phyloP scores from a whole-genome alignment of 2,888 invertebrate species.

The Ceriagrion tenellum region DNA sequence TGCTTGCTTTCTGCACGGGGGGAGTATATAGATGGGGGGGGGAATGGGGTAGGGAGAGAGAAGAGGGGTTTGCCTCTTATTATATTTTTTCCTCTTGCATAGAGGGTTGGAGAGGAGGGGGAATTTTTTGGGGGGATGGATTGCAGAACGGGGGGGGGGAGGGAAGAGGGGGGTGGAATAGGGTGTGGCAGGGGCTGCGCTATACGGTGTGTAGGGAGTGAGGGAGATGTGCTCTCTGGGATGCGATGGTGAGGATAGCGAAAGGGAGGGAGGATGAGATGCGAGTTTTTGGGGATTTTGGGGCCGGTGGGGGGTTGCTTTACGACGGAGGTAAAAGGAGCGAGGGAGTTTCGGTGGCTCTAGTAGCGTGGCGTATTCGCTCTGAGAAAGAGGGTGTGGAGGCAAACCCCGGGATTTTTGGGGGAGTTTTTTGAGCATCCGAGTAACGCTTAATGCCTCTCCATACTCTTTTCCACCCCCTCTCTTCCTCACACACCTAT shows the following conservation, averaged over 20 bases:
- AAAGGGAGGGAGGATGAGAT: background rate
- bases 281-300: background rate
- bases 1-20: background rate
- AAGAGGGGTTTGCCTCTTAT: background rate
- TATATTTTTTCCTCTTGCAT: too few relatives aligned
- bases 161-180: too few relatives aligned
- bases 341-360: background rate
- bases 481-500: background rate
- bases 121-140: too few relatives aligned
- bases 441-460: conserved; percentile 59
- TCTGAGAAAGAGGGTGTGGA: background rate
- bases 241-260: background rate
- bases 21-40: too few relatives aligned
- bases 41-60: background rate
- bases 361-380: background rate
- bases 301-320: background rate
- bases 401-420: conserved; percentile 16
- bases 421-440: conserved; percentile 55
- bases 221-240: background rate
- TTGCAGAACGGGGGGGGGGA: too few relatives aligned
- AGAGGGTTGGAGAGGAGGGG: background rate
- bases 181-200: background rate
- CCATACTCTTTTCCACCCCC: background rate
- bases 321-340: background rate
- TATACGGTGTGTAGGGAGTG: background rate